Percentiles rank a stretch among this genome's conserved stretches.
Conservation (phyloP, 2,797 vertebrate genomes). For the Dendrocincla tyrannina region DNA sequence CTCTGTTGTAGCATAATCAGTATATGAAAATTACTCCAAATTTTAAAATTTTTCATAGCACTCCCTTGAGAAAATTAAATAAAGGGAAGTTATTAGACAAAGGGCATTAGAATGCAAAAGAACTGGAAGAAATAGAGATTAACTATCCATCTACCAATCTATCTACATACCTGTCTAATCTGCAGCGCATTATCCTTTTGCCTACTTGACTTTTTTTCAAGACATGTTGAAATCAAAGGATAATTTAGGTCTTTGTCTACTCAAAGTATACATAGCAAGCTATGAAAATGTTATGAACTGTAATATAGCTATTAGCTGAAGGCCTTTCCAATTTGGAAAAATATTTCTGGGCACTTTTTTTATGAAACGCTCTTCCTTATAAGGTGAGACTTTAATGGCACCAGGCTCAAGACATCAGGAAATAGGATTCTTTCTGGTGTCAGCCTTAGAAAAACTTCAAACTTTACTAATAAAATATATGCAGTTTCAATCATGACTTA, state of each 20-base stretch:
- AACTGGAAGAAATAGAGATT: not conserved
- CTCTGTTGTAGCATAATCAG: not conserved
- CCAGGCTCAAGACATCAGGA: not conserved
- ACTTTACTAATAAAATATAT: not conserved
- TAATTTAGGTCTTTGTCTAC: slow-evolving; percentile 19
- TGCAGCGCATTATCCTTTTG: not conserved
- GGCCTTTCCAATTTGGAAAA: not conserved
- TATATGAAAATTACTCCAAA: not conserved
- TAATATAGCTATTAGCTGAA: not conserved
- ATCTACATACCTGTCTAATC: not conserved
- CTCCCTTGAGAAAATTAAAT: not conserved
- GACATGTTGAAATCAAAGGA: slow-evolving; percentile 6
- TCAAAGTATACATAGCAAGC: not conserved
- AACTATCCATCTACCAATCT: not conserved
- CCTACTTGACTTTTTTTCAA: not conserved
- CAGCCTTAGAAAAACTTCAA: not conserved
- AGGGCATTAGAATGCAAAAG: not conserved
- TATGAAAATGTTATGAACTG: not conserved
- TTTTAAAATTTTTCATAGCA: not conserved
- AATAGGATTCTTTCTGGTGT: not conserved
- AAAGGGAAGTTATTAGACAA: not conserved
- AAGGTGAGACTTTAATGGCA: not conserved
- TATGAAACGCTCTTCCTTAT: not conserved
- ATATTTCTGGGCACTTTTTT: not conserved
- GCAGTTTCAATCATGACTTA: not conserved